Evolutionary conservation across 2,797 vertebrate genomes (phyloP).

Genomic region (Martes flavigula): DNA sequence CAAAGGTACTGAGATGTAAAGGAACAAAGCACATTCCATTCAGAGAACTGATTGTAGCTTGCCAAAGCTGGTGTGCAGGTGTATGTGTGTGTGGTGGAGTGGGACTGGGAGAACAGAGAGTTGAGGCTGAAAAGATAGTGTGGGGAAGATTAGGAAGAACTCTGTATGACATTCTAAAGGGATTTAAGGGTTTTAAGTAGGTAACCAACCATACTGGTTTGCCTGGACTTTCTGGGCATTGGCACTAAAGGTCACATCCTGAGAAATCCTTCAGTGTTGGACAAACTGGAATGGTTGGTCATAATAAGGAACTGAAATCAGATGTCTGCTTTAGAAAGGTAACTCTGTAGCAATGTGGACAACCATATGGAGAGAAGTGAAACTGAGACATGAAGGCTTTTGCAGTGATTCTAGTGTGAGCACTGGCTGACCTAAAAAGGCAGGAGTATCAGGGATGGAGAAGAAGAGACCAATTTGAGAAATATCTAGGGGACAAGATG

Average conservation of each 20-base stretch:
- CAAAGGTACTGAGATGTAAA: conserved; percentile 29
- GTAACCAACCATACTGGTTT: not conserved
- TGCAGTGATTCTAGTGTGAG: not conserved
- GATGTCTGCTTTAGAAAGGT: not conserved
- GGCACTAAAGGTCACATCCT: not conserved
- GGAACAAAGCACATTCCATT: not conserved
- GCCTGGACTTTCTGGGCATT: not conserved
- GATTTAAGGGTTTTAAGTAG: not conserved
- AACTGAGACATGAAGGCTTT: fast-evolving
- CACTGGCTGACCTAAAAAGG: not conserved
- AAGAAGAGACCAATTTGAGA: conserved; percentile 1
- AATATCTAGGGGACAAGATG: not conserved
- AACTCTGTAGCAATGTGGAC: not conserved
- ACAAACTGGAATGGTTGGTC: not conserved
- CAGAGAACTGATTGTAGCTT: not conserved
- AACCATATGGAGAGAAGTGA: not conserved
- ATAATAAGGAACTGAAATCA: not conserved
- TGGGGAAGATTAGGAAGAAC: not conserved
- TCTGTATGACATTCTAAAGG: not conserved
- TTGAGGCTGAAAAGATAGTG: not conserved
- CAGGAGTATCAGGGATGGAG: not conserved
- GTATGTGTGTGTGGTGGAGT: not conserved
- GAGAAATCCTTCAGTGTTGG: not conserved
- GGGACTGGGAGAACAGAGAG: not conserved
- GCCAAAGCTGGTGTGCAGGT: not conserved